phyloP scores from a whole-genome alignment of 2,888 invertebrate genomes.

The Eudiplozoon nipponicum region DNA sequence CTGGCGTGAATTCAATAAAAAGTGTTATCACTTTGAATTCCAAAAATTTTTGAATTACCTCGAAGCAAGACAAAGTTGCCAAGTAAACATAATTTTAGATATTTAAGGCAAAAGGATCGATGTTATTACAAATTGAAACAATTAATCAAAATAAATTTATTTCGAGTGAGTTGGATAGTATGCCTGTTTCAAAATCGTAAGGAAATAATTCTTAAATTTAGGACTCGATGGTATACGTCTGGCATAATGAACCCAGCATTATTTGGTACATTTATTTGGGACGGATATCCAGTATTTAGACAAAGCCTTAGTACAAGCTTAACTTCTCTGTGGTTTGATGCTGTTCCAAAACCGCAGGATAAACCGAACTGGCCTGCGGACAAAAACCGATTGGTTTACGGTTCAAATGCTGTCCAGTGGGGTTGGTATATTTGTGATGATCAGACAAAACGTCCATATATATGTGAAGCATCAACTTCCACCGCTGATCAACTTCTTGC shows the following conservation, averaged over 20 bases:
- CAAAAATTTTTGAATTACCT: background rate
- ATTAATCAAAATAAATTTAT: slow-evolving; percentile 1
- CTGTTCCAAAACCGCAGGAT: background rate
- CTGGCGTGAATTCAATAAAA: no score
- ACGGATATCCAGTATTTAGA: background rate
- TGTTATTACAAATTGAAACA: slow-evolving; percentile 2
- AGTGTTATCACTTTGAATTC: no score
- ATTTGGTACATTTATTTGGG: slow-evolving; percentile 1
- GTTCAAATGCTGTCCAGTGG: slow-evolving; percentile 4
- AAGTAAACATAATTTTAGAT: background rate
- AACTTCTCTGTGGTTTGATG: background rate
- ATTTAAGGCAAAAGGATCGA: background rate
- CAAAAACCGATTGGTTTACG: background rate
- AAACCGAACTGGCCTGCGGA: background rate
- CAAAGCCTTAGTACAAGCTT: background rate
- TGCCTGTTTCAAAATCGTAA: slow-evolving; percentile 1
- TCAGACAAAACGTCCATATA: background rate
- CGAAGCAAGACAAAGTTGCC: background rate
- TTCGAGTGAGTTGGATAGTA: background rate
- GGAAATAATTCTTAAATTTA: background rate
- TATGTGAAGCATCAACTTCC: slow-evolving; percentile 6
- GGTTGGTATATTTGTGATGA: slow-evolving; percentile 5
- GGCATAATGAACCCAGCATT: slow-evolving; percentile 2
- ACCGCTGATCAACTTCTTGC: background rate
- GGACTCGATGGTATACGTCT: slow-evolving; percentile 5